Evolutionary conservation across 2,113 vertebrate species (phyloP), one percentile per base, ranked within the genome.

Genomic region (Petromus typicus): DNA sequence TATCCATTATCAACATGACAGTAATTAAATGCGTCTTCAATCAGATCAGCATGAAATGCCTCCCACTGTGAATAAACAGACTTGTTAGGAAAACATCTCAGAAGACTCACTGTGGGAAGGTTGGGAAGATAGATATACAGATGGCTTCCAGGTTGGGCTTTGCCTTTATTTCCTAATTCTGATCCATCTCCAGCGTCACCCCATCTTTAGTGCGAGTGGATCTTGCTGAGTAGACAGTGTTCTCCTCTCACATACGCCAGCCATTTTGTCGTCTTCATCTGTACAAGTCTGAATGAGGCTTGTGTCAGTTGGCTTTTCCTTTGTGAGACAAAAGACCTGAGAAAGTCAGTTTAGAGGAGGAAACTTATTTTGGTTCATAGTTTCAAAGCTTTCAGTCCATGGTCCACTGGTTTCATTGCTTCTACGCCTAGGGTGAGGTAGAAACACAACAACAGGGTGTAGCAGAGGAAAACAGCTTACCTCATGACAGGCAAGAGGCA

Each of bases 11-110:
- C 88, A 83, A 67, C 90, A 57, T 57, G 84, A 78, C 63, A 40
- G 83, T 95, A 87, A 95, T 97, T 96, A 97, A 94, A 84, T 64
- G 89, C 82, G 48, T 83, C 86, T 79, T 85, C 86, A 89, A 66
- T 92, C 73, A 69, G 87, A 83, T 88, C 92, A 34, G 25, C 51
- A 43, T 88, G 92, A 95, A 94, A 85, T 25, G 73, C 43, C 73
- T 90, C 94, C 93, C 64, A 83, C 96, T 93, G 94, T 76, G 89
- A 40, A 83, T 37, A 90, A 92, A 91, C 88, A 96, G 84, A 92
- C 88, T 48, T 64, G 64, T 93, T 59, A 86, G 67, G 79, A 59
- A 92, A 89, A 64, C 71, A 57, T 95, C 87, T 75, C 32, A 20
- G 92, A 76, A 75, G 57, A 63, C 43, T 84, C 80, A 1, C 12